phyloP scores from a whole-genome alignment of 2,888 invertebrate species.

The Stenolophus ochropezus region DNA sequence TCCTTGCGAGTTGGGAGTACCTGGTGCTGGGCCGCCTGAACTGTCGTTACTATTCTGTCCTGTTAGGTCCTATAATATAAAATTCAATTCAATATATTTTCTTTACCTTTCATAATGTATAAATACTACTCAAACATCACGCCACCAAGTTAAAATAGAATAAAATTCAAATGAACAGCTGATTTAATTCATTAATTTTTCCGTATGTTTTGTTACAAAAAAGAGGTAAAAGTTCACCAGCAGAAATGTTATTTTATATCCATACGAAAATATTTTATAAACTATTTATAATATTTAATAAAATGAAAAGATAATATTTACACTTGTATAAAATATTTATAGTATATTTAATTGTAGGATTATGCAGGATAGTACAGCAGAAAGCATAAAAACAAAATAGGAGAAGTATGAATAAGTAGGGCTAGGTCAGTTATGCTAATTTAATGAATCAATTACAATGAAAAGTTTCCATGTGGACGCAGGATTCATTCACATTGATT shows the following conservation, averaged over 20 bases:
- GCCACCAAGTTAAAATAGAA: no score
- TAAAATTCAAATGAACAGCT: no score
- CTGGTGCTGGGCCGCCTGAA: slow-evolving; percentile 81
- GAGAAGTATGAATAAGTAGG: not conserved
- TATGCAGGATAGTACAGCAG: not conserved
- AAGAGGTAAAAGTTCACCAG: no score
- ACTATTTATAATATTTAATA: not conserved
- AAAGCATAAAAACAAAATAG: not conserved
- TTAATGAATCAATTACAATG: slow-evolving; percentile 4
- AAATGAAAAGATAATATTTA: no score
- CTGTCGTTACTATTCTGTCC: slow-evolving; percentile 78
- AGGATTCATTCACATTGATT: no score
- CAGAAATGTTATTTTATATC: no score
- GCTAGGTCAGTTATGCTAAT: slow-evolving; percentile 1
- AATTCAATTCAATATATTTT: not conserved
- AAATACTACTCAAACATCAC: no score
- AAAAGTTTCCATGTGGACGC: not conserved
- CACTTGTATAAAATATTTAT: not conserved
- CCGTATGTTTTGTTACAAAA: no score
- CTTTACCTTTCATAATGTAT: no score
- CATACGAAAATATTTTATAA: no score
- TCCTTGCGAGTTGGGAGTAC: slow-evolving; percentile 83
- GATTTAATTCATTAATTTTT: no score
- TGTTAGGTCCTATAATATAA: slow-evolving; percentile 84
- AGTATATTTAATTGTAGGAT: no score